A percentile compares a stretch with the other conserved stretches of the same genome.
Conservation (phyloP, 2,113 vertebrate genomes). For the Pelvicachromis taeniatus region DNA sequence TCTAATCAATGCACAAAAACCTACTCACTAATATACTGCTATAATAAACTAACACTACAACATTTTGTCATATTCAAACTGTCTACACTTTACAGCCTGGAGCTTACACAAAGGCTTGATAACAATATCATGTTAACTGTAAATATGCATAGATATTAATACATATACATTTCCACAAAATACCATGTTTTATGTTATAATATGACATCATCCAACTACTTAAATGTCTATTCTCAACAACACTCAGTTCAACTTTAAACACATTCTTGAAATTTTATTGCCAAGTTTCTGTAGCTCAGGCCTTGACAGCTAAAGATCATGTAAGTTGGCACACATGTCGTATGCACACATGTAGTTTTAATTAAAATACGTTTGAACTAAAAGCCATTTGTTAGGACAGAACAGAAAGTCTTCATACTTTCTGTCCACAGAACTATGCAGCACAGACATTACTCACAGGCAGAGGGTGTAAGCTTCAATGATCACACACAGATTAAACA, state of each 20-base stretch:
- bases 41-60: too few relatives aligned
- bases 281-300: not conserved
- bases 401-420: not conserved
- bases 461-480: not conserved
- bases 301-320: not conserved
- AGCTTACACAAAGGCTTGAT: too few relatives aligned
- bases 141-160: too few relatives aligned
- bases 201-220: too few relatives aligned
- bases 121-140: too few relatives aligned
- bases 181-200: too few relatives aligned
- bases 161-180: too few relatives aligned
- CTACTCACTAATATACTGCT: too few relatives aligned
- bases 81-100: too few relatives aligned
- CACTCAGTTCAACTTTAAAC: not conserved
- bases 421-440: not conserved
- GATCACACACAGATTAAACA: conserved; percentile 42
- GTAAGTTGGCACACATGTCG: not conserved
- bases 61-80: too few relatives aligned
- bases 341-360: not conserved
- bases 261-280: not conserved
- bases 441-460: not conserved
- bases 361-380: not conserved
- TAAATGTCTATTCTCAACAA: too few relatives aligned
- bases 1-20: too few relatives aligned
- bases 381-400: not conserved